Evolutionary conservation across 2,888 invertebrate species (phyloP).

Genomic region (Cantharis lateralis): DNA sequence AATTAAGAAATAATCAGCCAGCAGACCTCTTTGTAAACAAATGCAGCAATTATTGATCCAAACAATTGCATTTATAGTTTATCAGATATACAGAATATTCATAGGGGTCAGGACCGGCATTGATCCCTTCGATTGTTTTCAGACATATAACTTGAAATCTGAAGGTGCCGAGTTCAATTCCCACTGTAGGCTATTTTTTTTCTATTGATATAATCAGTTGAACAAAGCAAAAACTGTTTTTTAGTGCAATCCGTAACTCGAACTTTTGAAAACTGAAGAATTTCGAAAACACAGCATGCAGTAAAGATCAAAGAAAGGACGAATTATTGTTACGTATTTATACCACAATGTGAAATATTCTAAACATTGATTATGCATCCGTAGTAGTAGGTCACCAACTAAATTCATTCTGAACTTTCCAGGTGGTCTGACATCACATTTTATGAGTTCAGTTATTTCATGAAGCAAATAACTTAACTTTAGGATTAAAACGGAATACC

Average conservation of each 20-base stretch:
- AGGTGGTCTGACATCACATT: background rate
- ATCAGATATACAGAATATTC: too few relatives aligned
- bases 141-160: too few relatives aligned
- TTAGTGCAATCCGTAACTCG: background rate
- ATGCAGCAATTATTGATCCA: too few relatives aligned
- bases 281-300: background rate
- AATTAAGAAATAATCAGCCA: too few relatives aligned
- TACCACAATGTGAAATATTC: background rate
- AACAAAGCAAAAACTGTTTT: background rate
- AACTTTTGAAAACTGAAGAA: background rate
- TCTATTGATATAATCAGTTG: too few relatives aligned
- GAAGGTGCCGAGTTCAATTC: too few relatives aligned
- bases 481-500: background rate
- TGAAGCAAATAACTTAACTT: background rate
- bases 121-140: too few relatives aligned
- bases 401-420: background rate
- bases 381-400: background rate
- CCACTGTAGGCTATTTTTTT: too few relatives aligned
- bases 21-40: too few relatives aligned
- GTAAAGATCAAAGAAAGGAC: background rate
- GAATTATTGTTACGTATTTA: background rate
- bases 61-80: too few relatives aligned
- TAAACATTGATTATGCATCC: background rate
- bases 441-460: background rate
- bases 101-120: too few relatives aligned